Percentiles rank a stretch among this genome's conserved stretches.
Evolutionary conservation across 1,140 invertebrate species (phyloP).

Genomic region (Linepithema humile): DNA sequence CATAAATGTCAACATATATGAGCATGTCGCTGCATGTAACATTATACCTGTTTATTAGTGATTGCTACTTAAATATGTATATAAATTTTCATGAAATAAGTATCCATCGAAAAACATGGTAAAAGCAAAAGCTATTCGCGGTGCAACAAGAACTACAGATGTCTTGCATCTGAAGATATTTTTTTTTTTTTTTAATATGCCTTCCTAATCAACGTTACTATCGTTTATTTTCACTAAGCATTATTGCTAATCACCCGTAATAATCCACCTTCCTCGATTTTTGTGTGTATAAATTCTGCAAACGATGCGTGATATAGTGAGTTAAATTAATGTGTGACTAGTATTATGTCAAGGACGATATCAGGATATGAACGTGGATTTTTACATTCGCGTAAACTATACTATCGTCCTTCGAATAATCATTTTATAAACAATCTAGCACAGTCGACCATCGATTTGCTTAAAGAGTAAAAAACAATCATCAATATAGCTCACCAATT

Average conservation of each 20-base stretch:
- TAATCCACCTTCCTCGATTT: background rate
- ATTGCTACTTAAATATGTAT: background rate
- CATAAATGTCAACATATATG: too few relatives aligned
- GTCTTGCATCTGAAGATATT: background rate
- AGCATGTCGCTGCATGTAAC: background rate
- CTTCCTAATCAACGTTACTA: slow-evolving; percentile 13
- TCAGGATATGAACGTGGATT: background rate
- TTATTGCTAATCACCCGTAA: slow-evolving; percentile 4
- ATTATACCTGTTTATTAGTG: background rate
- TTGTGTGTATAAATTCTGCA: background rate
- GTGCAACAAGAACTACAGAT: background rate
- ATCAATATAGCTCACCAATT: background rate
- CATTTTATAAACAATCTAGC: background rate
- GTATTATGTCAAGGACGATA: too few relatives aligned
- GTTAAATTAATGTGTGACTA: background rate
- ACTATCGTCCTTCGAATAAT: background rate
- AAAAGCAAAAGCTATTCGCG: background rate
- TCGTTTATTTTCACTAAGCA: background rate
- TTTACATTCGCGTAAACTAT: background rate
- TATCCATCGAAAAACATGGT: background rate
- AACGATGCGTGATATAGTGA: background rate
- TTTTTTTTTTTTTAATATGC: background rate
- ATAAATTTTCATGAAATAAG: background rate
- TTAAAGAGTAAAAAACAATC: slow-evolving; percentile 3
- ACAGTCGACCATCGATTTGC: background rate